Evolutionary conservation across 2,113 vertebrate genomes (phyloP).

Genomic region (Proteles cristata): DNA sequence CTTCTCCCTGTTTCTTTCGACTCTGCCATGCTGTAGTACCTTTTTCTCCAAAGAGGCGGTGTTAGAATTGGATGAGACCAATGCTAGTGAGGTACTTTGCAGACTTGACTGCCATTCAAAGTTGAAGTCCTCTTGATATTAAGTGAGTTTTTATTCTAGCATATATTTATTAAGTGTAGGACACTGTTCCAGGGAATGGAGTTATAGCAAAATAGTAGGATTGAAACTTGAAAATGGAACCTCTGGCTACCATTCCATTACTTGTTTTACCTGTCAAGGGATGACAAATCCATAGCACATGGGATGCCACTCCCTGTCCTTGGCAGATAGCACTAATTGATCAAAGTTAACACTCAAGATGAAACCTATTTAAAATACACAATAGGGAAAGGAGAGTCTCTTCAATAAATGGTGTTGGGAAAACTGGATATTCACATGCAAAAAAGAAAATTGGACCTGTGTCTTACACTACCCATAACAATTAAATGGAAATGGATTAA

Average conservation of each 20-base stretch:
- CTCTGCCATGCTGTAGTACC: no score
- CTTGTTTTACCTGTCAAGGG: neutral
- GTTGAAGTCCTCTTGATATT: neutral
- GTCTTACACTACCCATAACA: neutral
- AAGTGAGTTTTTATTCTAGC: neutral
- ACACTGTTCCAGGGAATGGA: neutral
- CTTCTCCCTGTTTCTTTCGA: neutral
- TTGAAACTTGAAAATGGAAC: neutral
- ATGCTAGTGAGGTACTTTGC: no score
- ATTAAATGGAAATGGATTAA: neutral
- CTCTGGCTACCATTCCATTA: neutral
- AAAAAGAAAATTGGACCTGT: neutral
- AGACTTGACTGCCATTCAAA: neutral
- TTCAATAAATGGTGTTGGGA: neutral
- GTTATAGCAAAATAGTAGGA: neutral
- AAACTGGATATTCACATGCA: neutral
- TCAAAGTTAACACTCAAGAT: neutral
- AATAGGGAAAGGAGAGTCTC: neutral
- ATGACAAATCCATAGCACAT: neutral
- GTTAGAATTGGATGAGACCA: neutral
- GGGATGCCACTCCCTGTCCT: neutral
- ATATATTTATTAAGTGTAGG: neutral
- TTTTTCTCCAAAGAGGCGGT: neutral
- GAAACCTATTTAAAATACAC: neutral
- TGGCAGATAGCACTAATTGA: neutral